Evolutionary conservation across 2,797 vertebrate species (phyloP), one percentile per base, ranked within the genome.

Genomic region (Luscinia luscinia): DNA sequence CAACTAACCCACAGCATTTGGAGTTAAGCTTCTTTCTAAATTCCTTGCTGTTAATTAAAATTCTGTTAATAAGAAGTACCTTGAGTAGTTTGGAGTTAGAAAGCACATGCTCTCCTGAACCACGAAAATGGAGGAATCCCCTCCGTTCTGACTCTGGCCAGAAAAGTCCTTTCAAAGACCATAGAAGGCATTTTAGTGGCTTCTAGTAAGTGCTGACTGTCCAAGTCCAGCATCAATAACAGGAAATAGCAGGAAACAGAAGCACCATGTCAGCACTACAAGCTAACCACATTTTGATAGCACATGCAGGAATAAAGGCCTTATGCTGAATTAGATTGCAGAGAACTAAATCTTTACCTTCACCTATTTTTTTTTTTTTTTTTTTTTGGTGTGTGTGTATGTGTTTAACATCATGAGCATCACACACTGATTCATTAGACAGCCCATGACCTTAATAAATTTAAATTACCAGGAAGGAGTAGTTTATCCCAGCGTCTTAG

Each of bases 401-500:
- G 15, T 77, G 59, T 61, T 82, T 92, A 90, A 79, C 45, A 89
- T 74, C 55, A 52, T 30, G 45, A 93, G 22, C 41, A 70, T 89
- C 49, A 80, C 26, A 54, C 55, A 77, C n/a, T 94, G 87, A 94
- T 89, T 97, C 94, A 95, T 84, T 90, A 92, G 72, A 58, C 1
- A 4, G 89, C 70, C 80, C 46, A 57, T 72, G 90, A 95, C 84
- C 89, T 79, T 91, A 91, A 85, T 84, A 90, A 95, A 95, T 86
- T 89, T 59, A 94, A 90, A 91, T 89, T 91, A 91, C 90, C 92
- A 96, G 91, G 91, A 95, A 96, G 87, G 34, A 43, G 46, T 86
- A 69, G 95, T 94, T 94, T 84, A 43, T 86, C 93, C 95, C 89
- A 96, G 73, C 22, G 12, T 97, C 94, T 96, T 94, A 97, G 89